phyloP scores from a whole-genome alignment of 2,113 vertebrate genomes.

The Menidia beryllina region DNA sequence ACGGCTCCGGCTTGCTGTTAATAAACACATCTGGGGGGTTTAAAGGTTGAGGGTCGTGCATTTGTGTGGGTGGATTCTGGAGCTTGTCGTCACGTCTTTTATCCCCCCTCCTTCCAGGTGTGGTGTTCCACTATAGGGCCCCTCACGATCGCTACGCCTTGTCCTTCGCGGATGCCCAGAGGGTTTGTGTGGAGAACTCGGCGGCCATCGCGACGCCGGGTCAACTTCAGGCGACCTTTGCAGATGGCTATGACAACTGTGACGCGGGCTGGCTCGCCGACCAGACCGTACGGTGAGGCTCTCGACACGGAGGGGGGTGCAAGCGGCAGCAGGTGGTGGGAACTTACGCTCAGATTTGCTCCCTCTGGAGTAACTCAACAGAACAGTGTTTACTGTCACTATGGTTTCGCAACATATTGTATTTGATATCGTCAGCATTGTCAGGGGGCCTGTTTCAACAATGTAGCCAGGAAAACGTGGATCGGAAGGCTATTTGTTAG shows the following conservation, averaged over 20 bases:
- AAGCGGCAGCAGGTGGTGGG: not conserved
- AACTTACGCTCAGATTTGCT: not conserved
- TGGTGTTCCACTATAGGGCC: slow-evolving; percentile 95
- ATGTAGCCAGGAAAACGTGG: too few species aligned
- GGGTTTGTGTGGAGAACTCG: slow-evolving; percentile 88
- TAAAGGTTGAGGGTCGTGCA: slow-evolving; percentile 22
- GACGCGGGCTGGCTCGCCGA: slow-evolving; percentile 96
- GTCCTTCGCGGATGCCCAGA: slow-evolving; percentile 86
- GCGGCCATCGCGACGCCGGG: slow-evolving; percentile 86
- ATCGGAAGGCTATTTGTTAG: too few species aligned
- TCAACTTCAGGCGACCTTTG: slow-evolving; percentile 93
- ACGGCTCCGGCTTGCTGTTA: slow-evolving; percentile 27
- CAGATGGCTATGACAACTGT: slow-evolving; percentile 96
- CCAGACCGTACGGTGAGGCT: slow-evolving; percentile 88
- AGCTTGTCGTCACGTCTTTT: not conserved
- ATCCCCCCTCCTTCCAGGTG: slow-evolving; percentile 79
- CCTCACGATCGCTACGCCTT: slow-evolving; percentile 89
- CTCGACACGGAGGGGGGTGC: not conserved
- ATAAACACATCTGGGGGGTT: slow-evolving; percentile 35
- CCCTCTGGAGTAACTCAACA: not conserved
- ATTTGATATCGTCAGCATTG: not conserved
- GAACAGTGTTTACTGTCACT: not conserved
- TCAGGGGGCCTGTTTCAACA: not conserved
- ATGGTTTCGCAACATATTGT: not conserved
- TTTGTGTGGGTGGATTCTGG: not conserved